A percentile compares a stretch with the other conserved stretches of the same genome.
Evolutionary conservation across 2,113 vertebrate genomes (phyloP).

Genomic region (Malurus elegans): DNA sequence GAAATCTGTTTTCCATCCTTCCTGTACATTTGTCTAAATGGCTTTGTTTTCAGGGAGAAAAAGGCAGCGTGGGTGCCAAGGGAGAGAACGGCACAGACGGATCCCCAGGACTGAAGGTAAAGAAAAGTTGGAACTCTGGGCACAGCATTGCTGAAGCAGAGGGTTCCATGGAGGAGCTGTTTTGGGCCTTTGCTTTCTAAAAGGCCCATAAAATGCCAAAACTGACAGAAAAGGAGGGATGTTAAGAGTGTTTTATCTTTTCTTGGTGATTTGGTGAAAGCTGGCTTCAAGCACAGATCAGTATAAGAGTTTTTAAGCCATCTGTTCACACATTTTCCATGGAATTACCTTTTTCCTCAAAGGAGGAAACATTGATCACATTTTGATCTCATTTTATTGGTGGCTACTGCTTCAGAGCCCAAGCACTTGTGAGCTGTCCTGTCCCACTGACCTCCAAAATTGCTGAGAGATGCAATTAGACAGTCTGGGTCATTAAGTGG

Average conservation of each 20-base stretch:
- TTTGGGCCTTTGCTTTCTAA: neutral
- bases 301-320: neutral
- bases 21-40: neutral
- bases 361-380: neutral
- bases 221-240: neutral
- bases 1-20: neutral
- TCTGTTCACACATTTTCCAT: neutral
- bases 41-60: slow-evolving; percentile 68
- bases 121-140: neutral
- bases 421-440: neutral
- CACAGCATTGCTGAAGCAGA: neutral
- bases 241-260: neutral
- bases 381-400: neutral
- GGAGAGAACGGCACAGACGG: slow-evolving; percentile 68
- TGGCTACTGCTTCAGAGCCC: neutral
- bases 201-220: neutral
- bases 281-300: neutral
- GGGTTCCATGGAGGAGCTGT: neutral
- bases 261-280: neutral
- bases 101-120: slow-evolving; percentile 69
- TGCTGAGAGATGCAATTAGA: neutral
- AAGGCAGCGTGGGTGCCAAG: slow-evolving; percentile 38
- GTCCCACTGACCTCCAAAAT: neutral
- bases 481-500: neutral
- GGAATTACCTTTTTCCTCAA: neutral